Base-by-base conservation (phyloP, 2,888 invertebrate genomes). In the Cyaniris semiargus region DNA sequence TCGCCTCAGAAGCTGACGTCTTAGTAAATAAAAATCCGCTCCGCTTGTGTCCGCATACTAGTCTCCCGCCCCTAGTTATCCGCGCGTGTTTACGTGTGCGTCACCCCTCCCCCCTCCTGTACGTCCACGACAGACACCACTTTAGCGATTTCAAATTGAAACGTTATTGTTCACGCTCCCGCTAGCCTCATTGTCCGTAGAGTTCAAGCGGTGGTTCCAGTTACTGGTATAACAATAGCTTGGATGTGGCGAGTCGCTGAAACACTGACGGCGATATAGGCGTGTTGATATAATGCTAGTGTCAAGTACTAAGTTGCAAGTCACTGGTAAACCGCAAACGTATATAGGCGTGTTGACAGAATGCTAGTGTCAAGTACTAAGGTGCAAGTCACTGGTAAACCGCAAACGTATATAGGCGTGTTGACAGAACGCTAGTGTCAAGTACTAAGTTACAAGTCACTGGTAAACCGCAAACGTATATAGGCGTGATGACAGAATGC, bases 81-180 rank as follows among this genome's bases (percentile, higher is more conserved):
- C 48, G 27, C 60, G 31, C 1, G 27, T 60, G 38, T 75, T 75
- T 60, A 31, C 31, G 58, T 75, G 31, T 31, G 34, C 75, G 53
- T 53, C 60, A 4, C 56, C 34, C 34, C 74, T 23, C 23, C 27
- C 58, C 58, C 5, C 75, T 18, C 58, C 34, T 27, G 27, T 34
- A 56, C 58, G 21, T 75, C 66, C 66, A 75, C 56, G 60, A 75
- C 75, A 75, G 75, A 75, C 75, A 75, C 75, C 60, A 75, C 75
- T 75, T 75, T 75, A 38, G 75, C 75, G 56, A 56, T 75, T 75
- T 60, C 31, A 60, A 75, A 75, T 60, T 75, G 74, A 74, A 74
- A 53, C 74, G 53, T 74, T 53, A 53, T 53, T 74, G 74, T 53
- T 74, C 31, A 72, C 72, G 23, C 74, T 23, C 48, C 27, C 23